Base-by-base conservation (phyloP, 2,113 vertebrate species). In the Pyxicephalus adspersus region DNA sequence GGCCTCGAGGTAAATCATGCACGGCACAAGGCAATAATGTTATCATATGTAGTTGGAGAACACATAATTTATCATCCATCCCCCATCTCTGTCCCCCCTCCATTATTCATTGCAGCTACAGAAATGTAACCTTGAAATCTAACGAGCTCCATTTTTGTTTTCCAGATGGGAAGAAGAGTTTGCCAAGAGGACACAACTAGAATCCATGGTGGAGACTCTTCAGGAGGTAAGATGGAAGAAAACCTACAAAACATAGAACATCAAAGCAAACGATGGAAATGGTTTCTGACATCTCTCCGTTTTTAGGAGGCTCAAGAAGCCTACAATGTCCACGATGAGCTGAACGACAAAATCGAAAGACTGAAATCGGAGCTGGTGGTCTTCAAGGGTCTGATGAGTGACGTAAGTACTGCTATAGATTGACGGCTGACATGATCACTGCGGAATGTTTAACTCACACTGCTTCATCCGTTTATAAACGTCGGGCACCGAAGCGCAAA, bases 311-410 rank as follows among this genome's bases (percentile, higher is more conserved):
- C 94, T 0, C 92, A 91, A 84, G 95, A 98, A 78, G 96, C 98
- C 0, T 92, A 96, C 20, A 93, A 92, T 81, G 88, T 97, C 67
- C 96, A 97, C 87, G 95, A 95, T 76, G 95, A 98, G 87, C 85
- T 99, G 83, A 96, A 88, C 0, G 95, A 97, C 87, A 98, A 97
- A 88, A 96, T 99, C 8, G 96, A 98, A 87, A 88, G 95, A 67
- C 92, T 99, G 85, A 98, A 98, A 86, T 94, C 96, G 0, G 98
- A 99, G 75, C 93, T 99, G 2, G 97, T 99, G 86, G 97, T 99
- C 85, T 99, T 97, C 90, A 99, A 98, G 90, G 96, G 97, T 85
- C 95, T 99, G 84, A 97, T 99, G 96, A 97, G 92, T 84, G 98
- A 99, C 23, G 98, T 99, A 91, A 98, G 97, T 96, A 88, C 38